Evolutionary conservation across 1,140 invertebrate species (phyloP), one percentile per base, ranked within the genome.

Genomic region (Nylanderia fulva): DNA sequence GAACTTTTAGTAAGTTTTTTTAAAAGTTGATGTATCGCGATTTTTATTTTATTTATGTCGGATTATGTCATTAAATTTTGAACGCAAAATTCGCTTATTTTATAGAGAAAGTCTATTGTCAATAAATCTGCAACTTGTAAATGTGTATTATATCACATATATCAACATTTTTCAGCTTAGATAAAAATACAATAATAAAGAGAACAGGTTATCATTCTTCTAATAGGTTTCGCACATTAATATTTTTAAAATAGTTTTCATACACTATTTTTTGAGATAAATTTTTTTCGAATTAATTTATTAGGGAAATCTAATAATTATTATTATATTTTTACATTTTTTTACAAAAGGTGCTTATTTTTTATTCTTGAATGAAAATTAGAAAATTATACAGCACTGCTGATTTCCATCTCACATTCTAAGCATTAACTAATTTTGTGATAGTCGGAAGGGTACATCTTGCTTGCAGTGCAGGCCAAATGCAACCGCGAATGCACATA

Each of bases 351-450:
- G 21, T 2, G 15, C 6, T 6, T 15, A 21, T 54, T 60, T n/a
- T 27, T 48, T 29, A 21, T 42, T 42, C 9, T 27, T 13, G 27
- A 48, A 27, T 42, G 7, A 66, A 18, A 42, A 80, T 42, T 39
- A 69, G 15, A 33, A 24, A 80, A 4, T 7, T 29, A 29, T 21
- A 58, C 11, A 68, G 27, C 5, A 71, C 3, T n/a, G 18, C n/a
- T n/a, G n/a, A 54, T 58, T 60, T 13, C 15, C 21, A 15, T 63
- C 39, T 63, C n/a, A n/a, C n/a, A n/a, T n/a, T n/a, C 6, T 29
- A 13, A 61, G 6, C 21, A 45, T 79, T n/a, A 71, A 72, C 33
- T 56, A 86, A 80, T 72, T 79, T 58, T 29, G 29, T 6, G 71
- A 52, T 24, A 80, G 36, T 48, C 48, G 71, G 33, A 33, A n/a